Evolutionary conservation across 2,797 vertebrate species (phyloP), one percentile per base, ranked within the genome.

Genomic region (Coilia nasus): DNA sequence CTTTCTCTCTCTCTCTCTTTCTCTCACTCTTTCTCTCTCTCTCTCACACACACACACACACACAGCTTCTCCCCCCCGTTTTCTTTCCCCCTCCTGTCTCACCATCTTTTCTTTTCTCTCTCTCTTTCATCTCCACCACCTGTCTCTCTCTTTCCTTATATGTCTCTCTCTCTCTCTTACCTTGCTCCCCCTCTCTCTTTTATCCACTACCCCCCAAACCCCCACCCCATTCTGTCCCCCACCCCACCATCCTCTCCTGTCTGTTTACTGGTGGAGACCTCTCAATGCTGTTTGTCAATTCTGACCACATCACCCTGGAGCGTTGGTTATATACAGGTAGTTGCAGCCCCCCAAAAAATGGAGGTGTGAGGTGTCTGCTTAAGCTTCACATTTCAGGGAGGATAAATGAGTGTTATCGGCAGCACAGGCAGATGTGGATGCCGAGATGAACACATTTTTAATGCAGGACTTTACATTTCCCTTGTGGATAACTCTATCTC

Each of bases 131-230:
- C 35, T 41, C 35, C 35, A 41, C 35, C 35, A 2, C 35, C 35
- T 41, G 2, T 2, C 35, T 41, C 35, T 41, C 35, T 41, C 35
- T 90, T 87, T 86, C 88, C 87, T 87, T 81, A 87, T 89, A 83
- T 91, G 89, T 91, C 87, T 89, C 85, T 82, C 88, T 35, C 50
- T 35, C 21, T 88, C 87, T 83, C 86, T 35, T 50, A 67, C 62
- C 88, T 87, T 67, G 85, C 91, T 91, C 92, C 89, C 83, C 88
- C 89, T 82, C 85, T 91, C 84, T 88, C 44, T 9, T 14, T 14
- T 1, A 9, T 54, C 50, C 7, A 3, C 50, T 54, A 41, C 50
- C 50, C 50, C 50, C 50, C 50, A 54, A 9, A 10, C 50, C 50
- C 86, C 80, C 60, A 41, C 83, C 23, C 86, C 54, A 84, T 2